These are phyloP conservation scores for Stenolophus ochropezus DNA, from an alignment of 2,888 invertebrate species.

Conservation along the genomic window DNA sequence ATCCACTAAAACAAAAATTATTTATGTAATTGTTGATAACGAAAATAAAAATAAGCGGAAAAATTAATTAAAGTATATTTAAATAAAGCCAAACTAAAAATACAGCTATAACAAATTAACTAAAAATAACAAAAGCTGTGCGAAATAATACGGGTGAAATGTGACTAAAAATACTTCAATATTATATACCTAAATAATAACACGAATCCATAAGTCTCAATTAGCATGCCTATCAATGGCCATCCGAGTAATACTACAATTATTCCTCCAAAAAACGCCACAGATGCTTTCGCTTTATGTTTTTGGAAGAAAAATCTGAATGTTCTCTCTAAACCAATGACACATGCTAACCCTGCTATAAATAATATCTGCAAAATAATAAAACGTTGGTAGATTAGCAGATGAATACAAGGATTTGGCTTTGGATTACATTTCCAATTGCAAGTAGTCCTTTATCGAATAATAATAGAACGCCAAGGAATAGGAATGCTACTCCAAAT, in stretches of 20 bases:
- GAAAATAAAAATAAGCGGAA: constrained; percentile 29
- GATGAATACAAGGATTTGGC: not conserved
- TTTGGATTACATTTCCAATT: constrained; percentile 93
- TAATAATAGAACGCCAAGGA: constrained; percentile 92
- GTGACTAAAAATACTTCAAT: constrained; percentile 62
- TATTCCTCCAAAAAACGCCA: constrained; percentile 95
- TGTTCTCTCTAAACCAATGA: constrained; percentile 96
- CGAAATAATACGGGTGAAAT: not conserved
- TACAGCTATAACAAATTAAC: constrained; percentile 1
- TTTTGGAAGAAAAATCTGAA: constrained; percentile 98
- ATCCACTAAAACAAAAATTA: constrained; percentile 83
- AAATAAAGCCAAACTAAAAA: constrained; percentile 35
- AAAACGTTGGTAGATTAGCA: constrained; percentile 53
- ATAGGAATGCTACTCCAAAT: constrained; percentile 96
- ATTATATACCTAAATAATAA: constrained; percentile 83
- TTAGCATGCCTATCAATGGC: constrained; percentile 96
- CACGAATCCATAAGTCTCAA: constrained; percentile 97
- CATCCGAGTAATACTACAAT: constrained; percentile 93
- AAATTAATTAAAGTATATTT: constrained; percentile 40
- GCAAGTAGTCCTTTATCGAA: constrained; percentile 98
- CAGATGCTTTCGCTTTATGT: constrained; percentile 93
- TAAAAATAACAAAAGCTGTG: not conserved
- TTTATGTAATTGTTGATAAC: constrained; percentile 5
- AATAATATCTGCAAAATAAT: constrained; percentile 91
- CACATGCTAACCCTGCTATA: constrained; percentile 94